Evolutionary conservation across 1,140 invertebrate genomes (phyloP), one percentile per base, ranked within the genome.

Genomic region (Diachasmimorpha longicaudata): DNA sequence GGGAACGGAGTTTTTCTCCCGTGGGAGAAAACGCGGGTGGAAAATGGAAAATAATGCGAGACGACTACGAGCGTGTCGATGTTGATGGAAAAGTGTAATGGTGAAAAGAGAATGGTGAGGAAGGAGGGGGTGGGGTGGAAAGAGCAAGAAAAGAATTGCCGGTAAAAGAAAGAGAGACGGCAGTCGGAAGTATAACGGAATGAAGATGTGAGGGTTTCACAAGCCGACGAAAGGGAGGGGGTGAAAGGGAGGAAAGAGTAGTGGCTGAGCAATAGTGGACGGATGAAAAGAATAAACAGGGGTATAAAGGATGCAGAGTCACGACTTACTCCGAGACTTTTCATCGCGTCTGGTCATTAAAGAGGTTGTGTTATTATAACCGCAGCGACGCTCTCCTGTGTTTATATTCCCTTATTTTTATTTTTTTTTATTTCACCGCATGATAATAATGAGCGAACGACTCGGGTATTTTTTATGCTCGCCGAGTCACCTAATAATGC

Each of bases 41-140:
- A 79, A 83, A 84, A 84, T 84, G 81, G 81, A 81, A 85, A 84
- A 86, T 84, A 84, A 82, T 83, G 81, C 13, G 58, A 63, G 58
- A 23, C 77, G 72, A 79, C 72, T 77, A 76, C 77, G 76, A 74
- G 77, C 75, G 52, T 71, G 70, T 76, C 70, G 70, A 76, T 76
- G 75, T 76, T 72, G 75, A 76, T 76, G 75, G 75, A 42, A 44
- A n/a, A 37, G 46, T 63, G 36, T 11, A 66, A 63, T 42, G 71
- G 37, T 67, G 44, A 48, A 58, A 67, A 74, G 44, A 14, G 67
- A 75, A 66, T 44, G 19, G 72, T 0, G 46, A 68, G 66, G 14
- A 70, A 44, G 11, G 48, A 58, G n/a, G n/a, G n/a, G n/a, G n/a
- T n/a, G n/a, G n/a, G n/a, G n/a, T n/a, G n/a, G 42, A 66, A 25